phyloP scores from a whole-genome alignment of 1,140 invertebrate species.

The Cylas formicarius region DNA sequence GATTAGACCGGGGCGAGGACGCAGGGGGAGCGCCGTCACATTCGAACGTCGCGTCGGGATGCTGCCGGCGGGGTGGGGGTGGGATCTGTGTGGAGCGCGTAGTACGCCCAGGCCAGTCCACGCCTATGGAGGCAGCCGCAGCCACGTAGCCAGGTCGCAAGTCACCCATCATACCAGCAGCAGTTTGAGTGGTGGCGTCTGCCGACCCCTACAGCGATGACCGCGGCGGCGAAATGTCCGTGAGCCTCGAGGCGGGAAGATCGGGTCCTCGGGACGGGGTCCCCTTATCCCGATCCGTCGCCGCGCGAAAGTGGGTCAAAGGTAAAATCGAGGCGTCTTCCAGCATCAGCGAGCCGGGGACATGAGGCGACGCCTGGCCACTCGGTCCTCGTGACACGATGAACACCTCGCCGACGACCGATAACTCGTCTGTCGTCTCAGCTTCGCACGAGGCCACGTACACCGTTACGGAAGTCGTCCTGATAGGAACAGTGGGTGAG shows the following conservation, averaged over 20 bases:
- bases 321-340: slow-evolving; percentile 5
- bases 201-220: slow-evolving; percentile 31
- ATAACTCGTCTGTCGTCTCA: slow-evolving; percentile 42
- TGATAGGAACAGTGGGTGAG: slow-evolving; percentile 55
- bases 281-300: too few relatives aligned
- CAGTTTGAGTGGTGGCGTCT: slow-evolving; percentile 33
- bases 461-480: slow-evolving; percentile 63
- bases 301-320: too few relatives aligned
- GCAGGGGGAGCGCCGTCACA: not conserved
- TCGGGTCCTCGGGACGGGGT: not conserved
- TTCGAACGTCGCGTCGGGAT: not conserved
- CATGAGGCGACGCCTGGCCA: slow-evolving; percentile 41
- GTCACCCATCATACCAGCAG: slow-evolving; percentile 12
- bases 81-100: slow-evolving; percentile 25
- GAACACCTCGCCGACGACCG: slow-evolving; percentile 42
- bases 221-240: slow-evolving; percentile 29
- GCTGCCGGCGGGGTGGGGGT: slow-evolving; percentile 12
- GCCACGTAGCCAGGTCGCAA: slow-evolving; percentile 25
- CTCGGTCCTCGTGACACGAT: slow-evolving; percentile 41
- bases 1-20: too few relatives aligned
- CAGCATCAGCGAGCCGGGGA: slow-evolving; percentile 20
- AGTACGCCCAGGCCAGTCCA: slow-evolving; percentile 41
- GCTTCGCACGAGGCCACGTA: slow-evolving; percentile 52
- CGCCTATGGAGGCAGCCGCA: slow-evolving; percentile 42
- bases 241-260: slow-evolving; percentile 32